Evolutionary conservation across 2,113 vertebrate species (phyloP).

Genomic region (Hippocampus guttulatus): DNA sequence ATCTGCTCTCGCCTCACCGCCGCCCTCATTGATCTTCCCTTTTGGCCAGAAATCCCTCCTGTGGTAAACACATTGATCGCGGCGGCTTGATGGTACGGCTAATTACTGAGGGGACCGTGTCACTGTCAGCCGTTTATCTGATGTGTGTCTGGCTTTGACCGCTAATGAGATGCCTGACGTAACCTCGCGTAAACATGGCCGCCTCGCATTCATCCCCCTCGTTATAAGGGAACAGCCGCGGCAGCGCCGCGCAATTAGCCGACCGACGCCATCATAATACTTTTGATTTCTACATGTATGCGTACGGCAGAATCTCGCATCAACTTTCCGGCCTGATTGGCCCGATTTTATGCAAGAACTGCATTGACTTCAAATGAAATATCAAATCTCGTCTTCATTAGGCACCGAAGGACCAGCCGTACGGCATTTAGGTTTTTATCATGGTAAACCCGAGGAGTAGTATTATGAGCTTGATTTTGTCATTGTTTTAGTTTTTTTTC

Average conservation of each 20-base stretch:
- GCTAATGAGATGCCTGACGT: slow-evolving; percentile 38
- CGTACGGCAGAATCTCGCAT: too few relatives aligned
- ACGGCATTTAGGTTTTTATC: too few relatives aligned
- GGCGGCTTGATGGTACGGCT: slow-evolving; percentile 61
- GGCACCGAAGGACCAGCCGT: too few relatives aligned
- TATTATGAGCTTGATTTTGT: too few relatives aligned
- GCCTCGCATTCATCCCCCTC: neutral
- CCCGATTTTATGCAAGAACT: too few relatives aligned
- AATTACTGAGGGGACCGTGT: slow-evolving; percentile 68
- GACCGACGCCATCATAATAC: too few relatives aligned
- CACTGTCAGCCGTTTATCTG: slow-evolving; percentile 60
- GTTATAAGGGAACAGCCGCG: neutral
- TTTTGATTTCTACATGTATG: neutral
- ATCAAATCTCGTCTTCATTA: too few relatives aligned
- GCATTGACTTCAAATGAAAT: too few relatives aligned
- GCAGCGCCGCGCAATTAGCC: neutral
- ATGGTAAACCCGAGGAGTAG: too few relatives aligned
- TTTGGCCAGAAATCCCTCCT: slow-evolving; percentile 44
- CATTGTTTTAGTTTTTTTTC: too few relatives aligned
- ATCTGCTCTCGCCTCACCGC: slow-evolving; percentile 23
- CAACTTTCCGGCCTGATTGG: too few relatives aligned
- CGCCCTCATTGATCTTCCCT: slow-evolving; percentile 52
- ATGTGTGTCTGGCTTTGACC: slow-evolving; percentile 42
- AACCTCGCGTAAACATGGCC: neutral
- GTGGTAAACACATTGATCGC: slow-evolving; percentile 64